Conservation (phyloP, 2,113 vertebrate species). For the Larimichthys polyactis region DNA sequence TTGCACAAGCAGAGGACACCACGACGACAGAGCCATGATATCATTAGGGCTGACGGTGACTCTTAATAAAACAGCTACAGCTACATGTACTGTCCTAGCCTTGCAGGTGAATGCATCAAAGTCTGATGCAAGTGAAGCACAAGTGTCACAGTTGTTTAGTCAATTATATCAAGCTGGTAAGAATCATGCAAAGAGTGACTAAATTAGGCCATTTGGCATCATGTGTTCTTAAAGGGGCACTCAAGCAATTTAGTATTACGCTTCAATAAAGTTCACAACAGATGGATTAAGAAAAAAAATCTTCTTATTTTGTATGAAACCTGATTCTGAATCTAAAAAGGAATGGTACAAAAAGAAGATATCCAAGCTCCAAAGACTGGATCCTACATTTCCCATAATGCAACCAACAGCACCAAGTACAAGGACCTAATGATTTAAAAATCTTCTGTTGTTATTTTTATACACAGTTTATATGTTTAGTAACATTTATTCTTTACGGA, state of each 20-base stretch:
- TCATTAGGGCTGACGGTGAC: constrained; percentile 71
- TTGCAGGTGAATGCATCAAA: background rate
- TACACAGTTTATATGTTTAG: background rate
- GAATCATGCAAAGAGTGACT: constrained; percentile 4
- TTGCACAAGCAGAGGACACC: constrained; percentile 71
- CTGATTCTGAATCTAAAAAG: too few relatives aligned
- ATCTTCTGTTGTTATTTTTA: background rate
- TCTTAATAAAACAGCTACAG: constrained; percentile 39
- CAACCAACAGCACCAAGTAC: background rate
- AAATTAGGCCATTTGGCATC: constrained; percentile 28
- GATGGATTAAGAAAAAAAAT: background rate
- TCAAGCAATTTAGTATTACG: background rate
- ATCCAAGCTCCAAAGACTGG: background rate
- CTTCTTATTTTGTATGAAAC: too few relatives aligned
- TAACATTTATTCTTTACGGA: too few relatives aligned
- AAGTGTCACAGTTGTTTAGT: background rate
- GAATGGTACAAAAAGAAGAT: too few relatives aligned
- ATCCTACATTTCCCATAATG: background rate
- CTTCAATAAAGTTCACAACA: background rate
- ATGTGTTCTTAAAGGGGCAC: background rate
- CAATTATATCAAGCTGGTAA: constrained; percentile 8
- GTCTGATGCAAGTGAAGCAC: background rate
- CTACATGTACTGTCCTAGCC: background rate
- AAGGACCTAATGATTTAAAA: background rate
- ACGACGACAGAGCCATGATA: constrained; percentile 73